A percentile compares a stretch with the other conserved stretches of the same genome.
Conservation (phyloP, 2,888 invertebrate species). For the Tineola bisselliella region DNA sequence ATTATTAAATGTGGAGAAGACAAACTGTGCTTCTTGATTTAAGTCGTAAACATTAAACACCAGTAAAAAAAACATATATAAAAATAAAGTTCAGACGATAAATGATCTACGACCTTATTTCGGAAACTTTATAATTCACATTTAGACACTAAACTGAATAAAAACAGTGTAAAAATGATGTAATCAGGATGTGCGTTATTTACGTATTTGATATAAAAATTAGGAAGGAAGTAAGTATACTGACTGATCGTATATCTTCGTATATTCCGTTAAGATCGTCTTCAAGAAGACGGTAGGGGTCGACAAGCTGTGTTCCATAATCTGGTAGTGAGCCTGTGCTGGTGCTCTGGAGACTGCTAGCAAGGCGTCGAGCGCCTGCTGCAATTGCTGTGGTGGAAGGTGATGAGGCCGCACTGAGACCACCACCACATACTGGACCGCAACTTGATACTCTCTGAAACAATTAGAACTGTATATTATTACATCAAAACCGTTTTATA, state of each 20-base stretch:
- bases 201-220: neutral
- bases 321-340: constrained; percentile 84
- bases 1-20: too few species aligned
- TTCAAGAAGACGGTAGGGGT: constrained; percentile 87
- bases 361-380: constrained; percentile 51
- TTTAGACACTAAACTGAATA: neutral
- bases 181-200: neutral
- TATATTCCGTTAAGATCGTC: constrained; percentile 89
- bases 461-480: constrained; percentile 10
- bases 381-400: constrained; percentile 39
- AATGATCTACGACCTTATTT: neutral
- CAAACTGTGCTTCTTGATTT: too few species aligned
- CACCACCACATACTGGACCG: constrained; percentile 27
- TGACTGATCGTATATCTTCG: constrained; percentile 85
- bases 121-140: neutral
- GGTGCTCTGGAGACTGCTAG: constrained; percentile 79
- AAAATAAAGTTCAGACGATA: neutral
- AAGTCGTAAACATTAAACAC: too few species aligned
- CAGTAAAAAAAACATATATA: too few species aligned
- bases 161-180: neutral
- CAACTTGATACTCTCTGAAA: constrained; percentile 58
- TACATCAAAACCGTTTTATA: neutral
- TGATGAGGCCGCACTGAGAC: constrained; percentile 39
- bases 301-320: constrained; percentile 74
- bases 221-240: constrained; percentile 21